Conservation (phyloP, 2,113 vertebrate species). For the Aspiorhynchus laticeps region DNA sequence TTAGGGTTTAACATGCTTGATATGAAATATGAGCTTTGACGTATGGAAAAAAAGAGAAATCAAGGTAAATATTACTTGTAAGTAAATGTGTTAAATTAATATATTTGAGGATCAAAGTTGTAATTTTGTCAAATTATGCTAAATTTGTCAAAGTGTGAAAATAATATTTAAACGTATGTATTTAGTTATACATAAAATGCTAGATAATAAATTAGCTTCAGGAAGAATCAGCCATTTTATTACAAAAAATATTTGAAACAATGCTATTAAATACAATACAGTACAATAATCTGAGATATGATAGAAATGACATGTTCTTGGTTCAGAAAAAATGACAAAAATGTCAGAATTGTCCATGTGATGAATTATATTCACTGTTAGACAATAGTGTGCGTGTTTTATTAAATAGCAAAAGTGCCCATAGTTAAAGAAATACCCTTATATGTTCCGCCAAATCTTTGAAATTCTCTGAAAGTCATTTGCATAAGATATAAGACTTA, state of each 20-base stretch:
- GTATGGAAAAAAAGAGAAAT: background rate
- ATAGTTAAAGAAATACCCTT: constrained; percentile 4
- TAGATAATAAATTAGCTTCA: background rate
- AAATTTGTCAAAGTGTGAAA: background rate
- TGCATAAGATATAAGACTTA: constrained; percentile 30
- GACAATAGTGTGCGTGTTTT: background rate
- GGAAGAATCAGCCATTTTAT: background rate
- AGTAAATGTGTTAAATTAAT: background rate
- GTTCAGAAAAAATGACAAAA: background rate
- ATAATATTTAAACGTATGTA: background rate
- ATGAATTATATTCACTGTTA: background rate
- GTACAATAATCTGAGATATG: background rate
- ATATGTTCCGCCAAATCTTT: background rate
- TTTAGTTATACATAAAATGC: background rate
- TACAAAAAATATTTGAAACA: background rate
- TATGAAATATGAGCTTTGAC: background rate
- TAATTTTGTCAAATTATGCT: background rate
- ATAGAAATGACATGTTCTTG: background rate
- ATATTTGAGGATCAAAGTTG: background rate
- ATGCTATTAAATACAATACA: background rate
- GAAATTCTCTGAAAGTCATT: constrained; percentile 10
- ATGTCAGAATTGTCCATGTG: background rate
- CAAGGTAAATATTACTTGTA: background rate
- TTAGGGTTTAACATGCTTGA: background rate
- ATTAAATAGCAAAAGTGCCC: background rate